These are phyloP conservation scores for Drosophila pandora DNA, from an alignment of 1,140 invertebrate species.

Conservation along the genomic window DNA sequence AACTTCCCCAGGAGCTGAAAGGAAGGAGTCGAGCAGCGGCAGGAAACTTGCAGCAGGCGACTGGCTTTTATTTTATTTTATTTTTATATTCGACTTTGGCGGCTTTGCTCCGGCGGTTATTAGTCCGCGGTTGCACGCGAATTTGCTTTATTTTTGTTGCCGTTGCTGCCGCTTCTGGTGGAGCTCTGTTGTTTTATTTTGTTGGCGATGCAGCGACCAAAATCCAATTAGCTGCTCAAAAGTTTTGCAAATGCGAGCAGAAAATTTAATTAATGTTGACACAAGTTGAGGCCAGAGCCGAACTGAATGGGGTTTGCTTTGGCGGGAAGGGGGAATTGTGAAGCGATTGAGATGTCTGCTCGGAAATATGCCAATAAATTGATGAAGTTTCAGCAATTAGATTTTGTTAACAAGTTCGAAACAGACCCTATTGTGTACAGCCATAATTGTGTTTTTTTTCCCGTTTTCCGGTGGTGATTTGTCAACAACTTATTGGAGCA, in stretches of 20 bases:
- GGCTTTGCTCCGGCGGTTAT: constrained; percentile 62
- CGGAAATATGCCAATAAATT: constrained; percentile 3
- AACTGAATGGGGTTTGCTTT: constrained; percentile 53
- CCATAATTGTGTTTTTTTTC: no score
- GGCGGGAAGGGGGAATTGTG: background rate
- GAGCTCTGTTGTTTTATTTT: constrained; percentile 7
- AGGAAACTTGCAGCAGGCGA: constrained; percentile 70
- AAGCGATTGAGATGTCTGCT: constrained; percentile 1
- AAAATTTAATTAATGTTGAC: constrained; percentile 82
- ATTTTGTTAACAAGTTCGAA: constrained; percentile 5
- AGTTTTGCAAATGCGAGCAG: constrained; percentile 72
- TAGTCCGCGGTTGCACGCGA: constrained; percentile 76
- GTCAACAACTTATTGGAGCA: constrained; percentile 5
- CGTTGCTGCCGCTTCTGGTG: constrained; percentile 7
- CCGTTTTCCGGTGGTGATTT: background rate
- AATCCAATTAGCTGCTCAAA: constrained; percentile 81
- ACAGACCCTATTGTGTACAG: no score
- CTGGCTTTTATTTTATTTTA: constrained; percentile 57
- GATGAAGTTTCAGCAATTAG: constrained; percentile 21
- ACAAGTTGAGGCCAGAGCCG: constrained; percentile 60
- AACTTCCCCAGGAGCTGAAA: constrained; percentile 55
- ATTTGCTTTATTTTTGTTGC: constrained; percentile 63
- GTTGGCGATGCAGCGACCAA: constrained; percentile 58
- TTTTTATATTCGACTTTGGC: constrained; percentile 33
- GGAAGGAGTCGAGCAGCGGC: constrained; percentile 22